These are phyloP conservation scores for Steinernema scapterisci DNA, from an alignment of 2,888 invertebrate genomes.

Conservation along the genomic window DNA sequence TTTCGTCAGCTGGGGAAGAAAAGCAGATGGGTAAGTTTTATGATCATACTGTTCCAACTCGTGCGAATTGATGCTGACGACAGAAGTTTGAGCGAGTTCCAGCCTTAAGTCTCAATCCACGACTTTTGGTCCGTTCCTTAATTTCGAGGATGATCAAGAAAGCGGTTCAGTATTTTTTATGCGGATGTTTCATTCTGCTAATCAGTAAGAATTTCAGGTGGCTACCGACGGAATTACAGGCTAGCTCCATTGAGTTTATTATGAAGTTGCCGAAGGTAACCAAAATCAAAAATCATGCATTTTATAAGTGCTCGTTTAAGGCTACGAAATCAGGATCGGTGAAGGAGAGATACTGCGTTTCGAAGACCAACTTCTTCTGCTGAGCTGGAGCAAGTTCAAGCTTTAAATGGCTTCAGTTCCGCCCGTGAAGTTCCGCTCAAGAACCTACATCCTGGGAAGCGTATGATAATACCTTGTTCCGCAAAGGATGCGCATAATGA, in stretches of 20 bases:
- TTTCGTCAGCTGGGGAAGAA: conserved; percentile 46
- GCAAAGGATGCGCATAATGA: no score
- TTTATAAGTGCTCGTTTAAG: conserved; percentile 38
- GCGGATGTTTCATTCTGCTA: neutral
- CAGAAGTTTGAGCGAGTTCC: conserved; percentile 1
- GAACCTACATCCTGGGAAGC: no score
- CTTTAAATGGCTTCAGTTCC: no score
- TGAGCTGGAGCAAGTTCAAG: no score
- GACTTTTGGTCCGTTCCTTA: conserved; percentile 79
- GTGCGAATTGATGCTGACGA: conserved; percentile 6
- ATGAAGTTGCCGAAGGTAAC: conserved; percentile 37
- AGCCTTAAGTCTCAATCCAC: no score
- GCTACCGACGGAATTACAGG: conserved; percentile 69
- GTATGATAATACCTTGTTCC: no score
- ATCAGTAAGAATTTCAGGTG: conserved; percentile 48
- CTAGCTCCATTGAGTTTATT: conserved; percentile 68
- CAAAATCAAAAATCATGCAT: neutral
- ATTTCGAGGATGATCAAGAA: conserved; percentile 75
- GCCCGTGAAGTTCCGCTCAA: no score
- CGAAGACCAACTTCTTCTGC: no score
- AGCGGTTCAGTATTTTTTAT: conserved; percentile 72
- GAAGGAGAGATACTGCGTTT: conserved; percentile 50
- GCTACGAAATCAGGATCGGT: conserved; percentile 40
- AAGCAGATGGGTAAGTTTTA: conserved; percentile 19
- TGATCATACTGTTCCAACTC: neutral